A percentile compares a stretch with the other conserved stretches of the same genome.
Conservation (phyloP, 2,797 vertebrate species). For the Percopsis omiscomaycus region DNA sequence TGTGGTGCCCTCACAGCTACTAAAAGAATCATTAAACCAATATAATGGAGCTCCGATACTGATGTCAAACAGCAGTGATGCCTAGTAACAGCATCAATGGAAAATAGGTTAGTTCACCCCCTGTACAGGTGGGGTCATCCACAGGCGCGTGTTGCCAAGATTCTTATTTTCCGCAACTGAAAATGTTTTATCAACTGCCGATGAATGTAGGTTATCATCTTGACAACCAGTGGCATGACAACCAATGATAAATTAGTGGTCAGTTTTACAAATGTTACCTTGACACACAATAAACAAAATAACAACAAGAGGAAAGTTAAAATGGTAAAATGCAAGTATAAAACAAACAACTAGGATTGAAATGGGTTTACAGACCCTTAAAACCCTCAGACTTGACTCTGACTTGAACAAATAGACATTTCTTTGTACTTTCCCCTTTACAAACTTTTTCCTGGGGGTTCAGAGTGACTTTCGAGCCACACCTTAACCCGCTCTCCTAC, state of each 20-base stretch:
- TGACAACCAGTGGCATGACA: neutral
- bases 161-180: neutral
- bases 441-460: slow-evolving; percentile 38
- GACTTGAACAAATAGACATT: neutral
- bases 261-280: no score
- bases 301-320: neutral
- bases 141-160: no score
- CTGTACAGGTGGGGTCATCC: no score
- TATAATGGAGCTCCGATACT: slow-evolving; percentile 44
- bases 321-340: slow-evolving; percentile 5
- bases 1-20: slow-evolving; percentile 63
- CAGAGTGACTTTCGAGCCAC: neutral
- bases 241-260: neutral
- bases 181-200: neutral
- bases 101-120: neutral
- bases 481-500: slow-evolving; percentile 27
- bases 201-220: neutral
- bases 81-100: slow-evolving; percentile 9
- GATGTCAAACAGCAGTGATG: slow-evolving; percentile 7
- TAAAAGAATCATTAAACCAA: slow-evolving; percentile 64
- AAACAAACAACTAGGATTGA: slow-evolving; percentile 7
- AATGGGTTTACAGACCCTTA: slow-evolving; percentile 1
- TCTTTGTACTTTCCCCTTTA: slow-evolving; percentile 14
- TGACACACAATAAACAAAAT: neutral
- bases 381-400: no score